phyloP scores from a whole-genome alignment of 35 echinoderm and acorn worm species.

The Acanthaster planci region DNA sequence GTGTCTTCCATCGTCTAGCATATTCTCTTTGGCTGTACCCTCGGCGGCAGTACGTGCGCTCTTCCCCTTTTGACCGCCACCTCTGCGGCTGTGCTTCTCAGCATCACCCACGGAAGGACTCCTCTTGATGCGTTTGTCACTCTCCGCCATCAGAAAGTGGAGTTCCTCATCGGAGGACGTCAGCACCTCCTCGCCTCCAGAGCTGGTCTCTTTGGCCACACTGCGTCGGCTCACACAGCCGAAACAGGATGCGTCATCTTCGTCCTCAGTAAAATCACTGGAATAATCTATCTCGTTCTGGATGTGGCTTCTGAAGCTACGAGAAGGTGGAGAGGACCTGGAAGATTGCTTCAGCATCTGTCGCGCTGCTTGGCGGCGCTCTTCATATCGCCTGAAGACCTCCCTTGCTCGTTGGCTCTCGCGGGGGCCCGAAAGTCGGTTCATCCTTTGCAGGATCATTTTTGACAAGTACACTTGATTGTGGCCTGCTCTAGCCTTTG shows the following conservation, averaged over 20 bases:
- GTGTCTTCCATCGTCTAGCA: not conserved
- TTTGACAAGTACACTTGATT: not conserved
- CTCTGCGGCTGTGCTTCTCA: not conserved
- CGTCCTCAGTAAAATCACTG: conserved; percentile 15
- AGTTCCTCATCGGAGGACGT: not conserved
- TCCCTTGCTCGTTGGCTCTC: not conserved
- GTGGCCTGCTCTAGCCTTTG: not conserved
- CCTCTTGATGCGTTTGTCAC: not conserved
- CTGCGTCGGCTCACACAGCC: not conserved
- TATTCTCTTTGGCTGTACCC: not conserved
- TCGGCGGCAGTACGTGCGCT: not conserved
- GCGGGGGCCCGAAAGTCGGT: not conserved
- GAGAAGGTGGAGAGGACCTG: not conserved
- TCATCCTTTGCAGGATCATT: not conserved
- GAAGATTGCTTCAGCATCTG: not conserved
- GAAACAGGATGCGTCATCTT: not conserved
- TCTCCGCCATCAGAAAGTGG: not conserved
- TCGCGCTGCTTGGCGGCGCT: not conserved
- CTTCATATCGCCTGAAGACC: not conserved
- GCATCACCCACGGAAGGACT: not conserved
- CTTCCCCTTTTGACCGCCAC: not conserved
- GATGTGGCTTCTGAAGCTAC: not conserved
- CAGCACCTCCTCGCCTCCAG: not conserved
- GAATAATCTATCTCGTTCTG: not conserved
- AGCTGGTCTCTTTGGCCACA: not conserved